A percentile compares a stretch with the other conserved stretches of the same genome.
Evolutionary conservation across 37 sponge, comb jelly and placozoan species (phyloP).

Genomic region (Amphimedon queenslandica): DNA sequence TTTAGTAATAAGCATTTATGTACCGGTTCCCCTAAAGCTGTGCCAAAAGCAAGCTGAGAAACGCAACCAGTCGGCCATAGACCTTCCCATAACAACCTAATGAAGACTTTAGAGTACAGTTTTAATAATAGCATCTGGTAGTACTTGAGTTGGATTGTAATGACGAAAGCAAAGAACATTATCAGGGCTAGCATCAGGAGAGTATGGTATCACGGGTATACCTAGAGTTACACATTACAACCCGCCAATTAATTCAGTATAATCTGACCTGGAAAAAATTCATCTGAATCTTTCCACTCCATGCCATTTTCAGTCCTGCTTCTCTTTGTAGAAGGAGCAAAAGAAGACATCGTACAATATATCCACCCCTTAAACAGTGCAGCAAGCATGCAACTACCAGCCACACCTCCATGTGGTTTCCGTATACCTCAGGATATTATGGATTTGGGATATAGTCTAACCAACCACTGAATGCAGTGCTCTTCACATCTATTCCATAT

Average conservation of each 20-base stretch:
- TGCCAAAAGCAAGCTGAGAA: constrained; percentile 81
- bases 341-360: constrained; percentile 55
- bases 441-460: too few relatives aligned
- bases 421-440: too few relatives aligned
- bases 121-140: not conserved
- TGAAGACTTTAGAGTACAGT: not conserved
- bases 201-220: constrained; percentile 31
- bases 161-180: constrained; percentile 52
- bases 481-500: too few relatives aligned
- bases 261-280: constrained; percentile 62
- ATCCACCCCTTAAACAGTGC: too few relatives aligned
- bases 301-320: not conserved
- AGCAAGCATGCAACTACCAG: too few relatives aligned
- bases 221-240: constrained; percentile 11
- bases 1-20: not conserved
- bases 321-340: constrained; percentile 55
- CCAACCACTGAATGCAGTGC: too few relatives aligned
- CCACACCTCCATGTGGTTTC: constrained; percentile 19
- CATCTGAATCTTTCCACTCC: not conserved
- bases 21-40: constrained; percentile 74
- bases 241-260: not conserved
- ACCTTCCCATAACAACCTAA: constrained; percentile 41
- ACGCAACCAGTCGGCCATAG: constrained; percentile 72
- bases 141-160: constrained; percentile 48
- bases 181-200: constrained; percentile 31